phyloP scores from a whole-genome alignment of 1,140 invertebrate species.

The Neoseiulus cucumeris region DNA sequence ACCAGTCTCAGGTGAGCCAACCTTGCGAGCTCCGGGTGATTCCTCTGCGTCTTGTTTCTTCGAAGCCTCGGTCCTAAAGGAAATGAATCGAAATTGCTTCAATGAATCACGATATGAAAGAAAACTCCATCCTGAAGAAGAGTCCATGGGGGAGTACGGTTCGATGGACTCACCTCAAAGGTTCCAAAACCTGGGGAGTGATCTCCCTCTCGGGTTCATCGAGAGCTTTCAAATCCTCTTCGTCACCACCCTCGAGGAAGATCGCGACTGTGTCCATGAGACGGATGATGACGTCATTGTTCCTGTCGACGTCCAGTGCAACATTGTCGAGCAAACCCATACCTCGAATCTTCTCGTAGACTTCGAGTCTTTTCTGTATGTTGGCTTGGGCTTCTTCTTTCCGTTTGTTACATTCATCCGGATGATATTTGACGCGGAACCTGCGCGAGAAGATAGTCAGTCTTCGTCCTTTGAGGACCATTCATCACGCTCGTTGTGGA shows the following conservation, averaged over 20 bases:
- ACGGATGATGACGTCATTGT: conserved; percentile 53
- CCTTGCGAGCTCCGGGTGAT: conserved; percentile 19
- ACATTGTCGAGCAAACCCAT: conserved; percentile 50
- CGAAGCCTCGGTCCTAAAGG: conserved; percentile 14
- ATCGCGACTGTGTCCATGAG: conserved; percentile 90
- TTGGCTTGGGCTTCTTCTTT: conserved; percentile 64
- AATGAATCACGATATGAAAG: background rate
- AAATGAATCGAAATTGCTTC: background rate
- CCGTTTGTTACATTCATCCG: conserved; percentile 74
- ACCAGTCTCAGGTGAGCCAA: conserved; percentile 21
- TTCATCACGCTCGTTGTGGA: conserved; percentile 11
- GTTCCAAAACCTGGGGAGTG: conserved; percentile 23
- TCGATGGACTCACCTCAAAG: background rate
- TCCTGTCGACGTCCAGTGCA: conserved; percentile 64
- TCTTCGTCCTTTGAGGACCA: too few species aligned
- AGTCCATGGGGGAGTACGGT: too few species aligned
- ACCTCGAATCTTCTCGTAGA: conserved; percentile 68
- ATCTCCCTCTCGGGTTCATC: conserved; percentile 34
- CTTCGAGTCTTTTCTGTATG: conserved; percentile 65
- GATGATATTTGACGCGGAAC: conserved; percentile 98
- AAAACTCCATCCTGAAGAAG: too few species aligned
- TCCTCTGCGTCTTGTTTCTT: conserved; percentile 20
- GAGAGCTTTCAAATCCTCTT: conserved; percentile 67
- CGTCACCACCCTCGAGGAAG: conserved; percentile 86
- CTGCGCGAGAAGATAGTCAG: conserved; percentile 35